Evolutionary conservation across 2,888 invertebrate genomes (phyloP), one percentile per base, ranked within the genome.

Genomic region (Exocentrus adspersus): DNA sequence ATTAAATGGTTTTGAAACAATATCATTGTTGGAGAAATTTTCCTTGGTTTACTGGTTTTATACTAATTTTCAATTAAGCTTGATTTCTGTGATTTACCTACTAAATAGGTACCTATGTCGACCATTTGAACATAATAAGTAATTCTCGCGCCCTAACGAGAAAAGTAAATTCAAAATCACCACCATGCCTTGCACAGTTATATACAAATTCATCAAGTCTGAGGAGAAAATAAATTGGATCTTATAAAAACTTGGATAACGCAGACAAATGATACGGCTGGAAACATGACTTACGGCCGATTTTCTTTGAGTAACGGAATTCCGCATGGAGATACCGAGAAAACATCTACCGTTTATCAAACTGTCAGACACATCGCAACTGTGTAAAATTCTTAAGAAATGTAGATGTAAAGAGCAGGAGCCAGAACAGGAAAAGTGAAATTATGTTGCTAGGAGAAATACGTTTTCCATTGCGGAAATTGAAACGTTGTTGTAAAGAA

Each of bases 321-420:
- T 6, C 16, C 41, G 41, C 54, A 43, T 43, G 24, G 45, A 59
- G 41, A 24, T 41, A 41, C 37, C 24, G 50, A 51, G 58, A 41
- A 50, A 50, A 50, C 59, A 51, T 50, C 48, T 28, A 30, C 51
- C 58, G 58, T 48, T 48, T 48, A 43, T 48, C 58, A 48, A 48
- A 42, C 30, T 50, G 59, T 50, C 59, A 28, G 17, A 24, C 24
- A 43, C 54, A 41, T 43, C 41, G 28, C 12, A 17, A 50, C 46
- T 24, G 59, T 59, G 50, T 59, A 42, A 59, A 59, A 59, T 50
- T 59, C 59, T 59, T 50, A n/a, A 59, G 59, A 59, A 43, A 59
- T 59, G 41, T 57, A 53, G 43, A 54, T 43, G 54, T 14, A 28
- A 43, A 28, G 24, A 43, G 30, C 43, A 28, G 54, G 54, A 43